Evolutionary conservation across 1,140 invertebrate genomes (phyloP).

Genomic region (Drosophila pseudoananassae): DNA sequence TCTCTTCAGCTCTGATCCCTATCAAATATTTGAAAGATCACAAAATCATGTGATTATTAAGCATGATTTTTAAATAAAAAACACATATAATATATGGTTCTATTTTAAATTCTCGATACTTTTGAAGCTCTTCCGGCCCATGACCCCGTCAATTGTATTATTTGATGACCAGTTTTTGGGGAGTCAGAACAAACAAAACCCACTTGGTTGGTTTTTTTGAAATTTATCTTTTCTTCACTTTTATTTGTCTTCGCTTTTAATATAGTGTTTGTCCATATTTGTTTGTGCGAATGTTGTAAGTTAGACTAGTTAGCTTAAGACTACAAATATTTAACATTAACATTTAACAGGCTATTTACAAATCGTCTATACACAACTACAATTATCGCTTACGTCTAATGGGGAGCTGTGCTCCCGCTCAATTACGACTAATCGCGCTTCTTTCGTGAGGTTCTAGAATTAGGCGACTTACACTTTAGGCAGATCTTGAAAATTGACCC

Average conservation of each 20-base stretch:
- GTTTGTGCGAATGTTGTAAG: slow-evolving; percentile 74
- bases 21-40: background rate
- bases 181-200: slow-evolving; percentile 21
- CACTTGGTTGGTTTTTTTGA: slow-evolving; percentile 30
- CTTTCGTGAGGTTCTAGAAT: slow-evolving; percentile 63
- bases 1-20: background rate
- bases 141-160: slow-evolving; percentile 16
- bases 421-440: slow-evolving; percentile 44
- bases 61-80: too few species aligned
- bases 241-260: slow-evolving; percentile 71
- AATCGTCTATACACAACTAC: slow-evolving; percentile 70
- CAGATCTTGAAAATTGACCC: slow-evolving; percentile 80
- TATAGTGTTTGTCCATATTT: slow-evolving; percentile 60
- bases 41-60: too few species aligned
- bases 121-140: slow-evolving; percentile 23
- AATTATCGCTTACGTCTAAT: slow-evolving; percentile 72
- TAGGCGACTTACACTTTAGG: slow-evolving; percentile 70
- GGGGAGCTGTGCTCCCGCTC: slow-evolving; percentile 17
- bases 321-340: slow-evolving; percentile 81
- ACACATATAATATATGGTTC: background rate
- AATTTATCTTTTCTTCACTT: slow-evolving; percentile 48
- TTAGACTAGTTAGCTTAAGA: slow-evolving; percentile 76
- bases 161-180: background rate
- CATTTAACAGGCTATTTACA: slow-evolving; percentile 78
- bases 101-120: slow-evolving; percentile 1